These are phyloP conservation scores for Diglossa brunneiventris DNA, from an alignment of 2,113 vertebrate genomes.

Conservation along the genomic window DNA sequence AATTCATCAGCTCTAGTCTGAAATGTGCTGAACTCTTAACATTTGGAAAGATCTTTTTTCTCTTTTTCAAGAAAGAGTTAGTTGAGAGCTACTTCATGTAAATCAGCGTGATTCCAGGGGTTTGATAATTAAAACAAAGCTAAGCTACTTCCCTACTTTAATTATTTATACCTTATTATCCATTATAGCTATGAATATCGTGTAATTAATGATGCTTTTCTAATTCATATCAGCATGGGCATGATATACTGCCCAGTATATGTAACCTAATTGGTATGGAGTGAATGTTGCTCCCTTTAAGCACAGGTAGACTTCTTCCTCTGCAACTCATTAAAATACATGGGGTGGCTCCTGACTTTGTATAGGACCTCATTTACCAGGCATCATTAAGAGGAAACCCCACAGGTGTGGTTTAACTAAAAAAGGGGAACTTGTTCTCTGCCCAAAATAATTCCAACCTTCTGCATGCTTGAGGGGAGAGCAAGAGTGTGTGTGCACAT, in stretches of 20 bases:
- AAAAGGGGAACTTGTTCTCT: background rate
- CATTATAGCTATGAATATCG: background rate
- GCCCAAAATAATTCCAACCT: background rate
- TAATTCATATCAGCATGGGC: background rate
- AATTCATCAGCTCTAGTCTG: background rate
- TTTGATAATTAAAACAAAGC: background rate
- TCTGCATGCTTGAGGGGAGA: background rate
- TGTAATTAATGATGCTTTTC: conserved; percentile 25
- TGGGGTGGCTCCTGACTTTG: background rate
- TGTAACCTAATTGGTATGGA: background rate
- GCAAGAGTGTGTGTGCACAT: accelerated
- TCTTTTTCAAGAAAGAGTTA: background rate
- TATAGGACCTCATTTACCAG: background rate
- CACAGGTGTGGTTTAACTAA: accelerated
- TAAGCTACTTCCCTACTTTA: background rate
- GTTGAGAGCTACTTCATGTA: background rate
- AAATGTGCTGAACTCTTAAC: background rate
- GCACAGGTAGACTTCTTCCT: background rate
- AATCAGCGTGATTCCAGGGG: background rate
- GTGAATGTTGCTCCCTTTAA: background rate
- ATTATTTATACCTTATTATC: conserved; percentile 2
- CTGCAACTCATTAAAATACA: background rate
- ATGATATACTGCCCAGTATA: background rate
- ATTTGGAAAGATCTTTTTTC: background rate
- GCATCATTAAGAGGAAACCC: background rate